Base-by-base conservation (phyloP, 2,888 invertebrate species). In the Argyresthia albistria region DNA sequence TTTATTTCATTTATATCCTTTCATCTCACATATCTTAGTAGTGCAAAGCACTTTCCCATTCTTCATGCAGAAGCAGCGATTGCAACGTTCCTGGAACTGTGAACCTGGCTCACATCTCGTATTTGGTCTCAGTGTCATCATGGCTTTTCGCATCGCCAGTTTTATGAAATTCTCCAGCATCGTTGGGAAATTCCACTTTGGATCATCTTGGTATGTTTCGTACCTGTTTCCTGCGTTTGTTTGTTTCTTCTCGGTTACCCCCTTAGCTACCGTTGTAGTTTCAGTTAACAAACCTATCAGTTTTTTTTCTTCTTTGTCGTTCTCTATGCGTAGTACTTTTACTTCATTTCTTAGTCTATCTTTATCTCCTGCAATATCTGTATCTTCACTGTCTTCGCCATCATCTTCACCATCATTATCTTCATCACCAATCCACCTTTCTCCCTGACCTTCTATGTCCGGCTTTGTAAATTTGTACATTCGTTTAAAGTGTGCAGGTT, bases 31-130 rank as follows among this genome's bases (percentile, higher is more conserved):
- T 46, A 56, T 59, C 16, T 69, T 71, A 49, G 66, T 60, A 12
- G 78, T 75, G 59, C 82, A 81, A 12, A 82, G 55, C 50, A 72
- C 43, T 58, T 79, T 80, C 2, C 65, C 66, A 53, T 76, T 80
- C 39, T 67, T 70, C 58, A 80, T 57, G 56, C 82, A 82, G 54
- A 68, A 78, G 49, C 81, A 82, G 12, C 59, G 64, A 46, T 81
- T 81, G 55, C 81, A 81, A 7, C 60, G 57, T 0, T 60, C 54
- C 0, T 52, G 50, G 4, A 61, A 55, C 1, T 61, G 63, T 0
- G 59, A 49, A 0, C 78, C 80, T 0, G 75, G 75, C 1, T 45
- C 56, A 53, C 82, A 82, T 7, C 63, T 54, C 0, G 56, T 53
- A 4, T 55, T 53, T 0, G 59, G 48, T 15, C 63, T 57, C 1